A percentile compares a stretch with the other conserved stretches of the same genome.
Evolutionary conservation across 2,797 vertebrate species (phyloP).

Genomic region (Artibeus lituratus): DNA sequence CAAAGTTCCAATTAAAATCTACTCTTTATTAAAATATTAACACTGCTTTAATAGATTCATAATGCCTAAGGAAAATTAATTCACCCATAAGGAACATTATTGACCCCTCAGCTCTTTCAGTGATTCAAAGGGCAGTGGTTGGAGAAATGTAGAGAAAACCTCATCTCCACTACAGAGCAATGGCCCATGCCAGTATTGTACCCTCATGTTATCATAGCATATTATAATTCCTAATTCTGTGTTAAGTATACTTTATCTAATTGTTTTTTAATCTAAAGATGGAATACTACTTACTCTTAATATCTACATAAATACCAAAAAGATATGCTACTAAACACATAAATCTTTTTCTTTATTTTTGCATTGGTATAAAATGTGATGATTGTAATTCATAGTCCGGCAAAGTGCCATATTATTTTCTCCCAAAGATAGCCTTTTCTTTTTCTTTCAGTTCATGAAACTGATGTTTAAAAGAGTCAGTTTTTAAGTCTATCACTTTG

Average conservation of each 20-base stretch:
- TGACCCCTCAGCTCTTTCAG: neutral
- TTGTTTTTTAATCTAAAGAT: neutral
- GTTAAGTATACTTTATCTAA: neutral
- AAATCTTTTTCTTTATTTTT: constrained; percentile 3
- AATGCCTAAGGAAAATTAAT: neutral
- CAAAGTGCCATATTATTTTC: constrained; percentile 56
- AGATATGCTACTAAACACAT: constrained; percentile 10
- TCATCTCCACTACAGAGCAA: neutral
- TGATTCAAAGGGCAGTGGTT: neutral
- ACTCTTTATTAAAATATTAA: neutral
- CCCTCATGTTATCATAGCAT: neutral
- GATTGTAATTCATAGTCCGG: neutral
- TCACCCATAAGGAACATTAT: neutral
- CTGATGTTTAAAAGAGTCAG: constrained; percentile 37
- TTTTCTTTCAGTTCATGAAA: constrained; percentile 65
- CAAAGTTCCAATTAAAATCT: neutral
- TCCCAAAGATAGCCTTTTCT: constrained; percentile 30
- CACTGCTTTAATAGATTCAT: neutral
- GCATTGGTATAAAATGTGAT: constrained; percentile 60
- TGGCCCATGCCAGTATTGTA: neutral
- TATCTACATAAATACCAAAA: neutral
- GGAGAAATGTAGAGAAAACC: neutral
- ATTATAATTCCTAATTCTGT: neutral
- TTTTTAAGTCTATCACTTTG: constrained; percentile 53
- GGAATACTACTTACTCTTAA: neutral